Percentiles rank a stretch among this genome's conserved stretches.
These are phyloP conservation scores for Phycodurus eques DNA, from an alignment of 2,113 vertebrate species.

Conservation along the genomic window DNA sequence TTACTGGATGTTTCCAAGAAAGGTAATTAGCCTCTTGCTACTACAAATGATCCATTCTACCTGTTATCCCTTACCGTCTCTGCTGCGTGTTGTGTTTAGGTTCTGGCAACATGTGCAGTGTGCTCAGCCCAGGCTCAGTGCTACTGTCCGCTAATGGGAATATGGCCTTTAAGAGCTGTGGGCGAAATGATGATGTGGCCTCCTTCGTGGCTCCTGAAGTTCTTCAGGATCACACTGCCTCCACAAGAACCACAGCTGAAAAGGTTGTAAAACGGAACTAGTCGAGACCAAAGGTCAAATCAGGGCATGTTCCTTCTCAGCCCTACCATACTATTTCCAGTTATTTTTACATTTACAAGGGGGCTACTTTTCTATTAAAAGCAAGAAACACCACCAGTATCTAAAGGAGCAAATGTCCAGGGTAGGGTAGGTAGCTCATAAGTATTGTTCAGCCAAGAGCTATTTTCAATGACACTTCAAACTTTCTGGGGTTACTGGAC, in stretches of 20 bases:
- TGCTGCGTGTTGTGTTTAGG: constrained; percentile 51
- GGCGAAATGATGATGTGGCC: constrained; percentile 66
- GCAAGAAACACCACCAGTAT: background rate
- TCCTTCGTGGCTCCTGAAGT: constrained; percentile 84
- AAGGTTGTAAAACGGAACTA: constrained; percentile 69
- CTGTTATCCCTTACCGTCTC: background rate
- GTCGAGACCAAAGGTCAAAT: background rate
- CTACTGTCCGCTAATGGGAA: constrained; percentile 77
- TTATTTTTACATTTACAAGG: background rate
- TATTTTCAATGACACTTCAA: too few relatives aligned
- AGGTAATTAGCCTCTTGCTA: constrained; percentile 60
- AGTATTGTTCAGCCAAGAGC: background rate
- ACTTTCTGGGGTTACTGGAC: too few relatives aligned
- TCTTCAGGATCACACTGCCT: constrained; percentile 54
- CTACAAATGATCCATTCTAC: background rate
- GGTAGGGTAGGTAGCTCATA: background rate
- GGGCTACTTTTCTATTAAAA: background rate
- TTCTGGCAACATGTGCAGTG: constrained; percentile 64
- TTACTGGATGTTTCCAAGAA: constrained; percentile 78
- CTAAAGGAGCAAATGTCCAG: background rate
- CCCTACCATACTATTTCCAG: background rate
- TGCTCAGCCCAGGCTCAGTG: constrained; percentile 83
- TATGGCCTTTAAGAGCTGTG: constrained; percentile 79
- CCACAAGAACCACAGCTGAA: constrained; percentile 53
- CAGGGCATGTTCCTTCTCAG: background rate